Evolutionary conservation across 2,113 vertebrate species (phyloP).

Genomic region (Poeciliopsis retropinna): DNA sequence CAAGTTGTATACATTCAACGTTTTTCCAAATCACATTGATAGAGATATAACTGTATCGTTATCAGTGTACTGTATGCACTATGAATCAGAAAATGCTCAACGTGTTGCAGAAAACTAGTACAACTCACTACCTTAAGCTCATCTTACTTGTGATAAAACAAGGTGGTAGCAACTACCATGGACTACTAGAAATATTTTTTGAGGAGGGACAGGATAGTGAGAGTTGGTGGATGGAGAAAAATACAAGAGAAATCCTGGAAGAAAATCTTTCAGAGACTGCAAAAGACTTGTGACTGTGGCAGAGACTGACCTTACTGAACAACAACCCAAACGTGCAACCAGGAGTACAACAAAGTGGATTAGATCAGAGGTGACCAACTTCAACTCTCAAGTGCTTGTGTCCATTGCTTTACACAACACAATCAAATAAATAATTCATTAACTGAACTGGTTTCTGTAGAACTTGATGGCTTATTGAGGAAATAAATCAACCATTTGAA

Average conservation of each 20-base stretch:
- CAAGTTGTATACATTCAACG: slow-evolving; percentile 38
- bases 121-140: not conserved
- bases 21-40: slow-evolving; percentile 37
- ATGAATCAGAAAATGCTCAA: not conserved
- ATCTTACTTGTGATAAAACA: not conserved
- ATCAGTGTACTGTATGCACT: slow-evolving; percentile 20
- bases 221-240: not conserved
- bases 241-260: not conserved
- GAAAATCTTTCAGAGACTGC: not conserved
- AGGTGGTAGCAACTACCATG: too few species aligned
- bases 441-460: too few species aligned
- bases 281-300: not conserved
- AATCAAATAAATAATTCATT: too few species aligned
- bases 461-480: too few species aligned
- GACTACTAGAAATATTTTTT: not conserved
- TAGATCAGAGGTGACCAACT: not conserved
- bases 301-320: not conserved
- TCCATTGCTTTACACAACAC: not conserved
- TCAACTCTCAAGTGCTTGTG: not conserved
- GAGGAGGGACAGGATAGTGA: not conserved
- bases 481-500: too few species aligned
- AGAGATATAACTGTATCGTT: slow-evolving; percentile 39
- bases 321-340: not conserved
- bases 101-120: not conserved
- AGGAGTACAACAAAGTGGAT: not conserved